phyloP scores from a whole-genome alignment of 1,140 invertebrate species.

The Trypoxylus dichotomus region DNA sequence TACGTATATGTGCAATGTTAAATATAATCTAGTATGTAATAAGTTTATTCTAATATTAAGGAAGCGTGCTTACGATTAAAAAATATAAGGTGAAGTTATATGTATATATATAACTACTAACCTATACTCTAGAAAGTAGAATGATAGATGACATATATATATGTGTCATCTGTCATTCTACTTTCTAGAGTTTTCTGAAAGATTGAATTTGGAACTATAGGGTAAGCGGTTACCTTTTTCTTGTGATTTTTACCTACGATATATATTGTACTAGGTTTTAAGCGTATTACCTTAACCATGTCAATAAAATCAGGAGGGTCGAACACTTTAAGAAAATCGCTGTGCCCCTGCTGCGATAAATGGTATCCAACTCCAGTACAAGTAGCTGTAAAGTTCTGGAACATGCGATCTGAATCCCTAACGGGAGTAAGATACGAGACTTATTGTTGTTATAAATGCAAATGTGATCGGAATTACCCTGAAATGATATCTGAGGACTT shows the following conservation, averaged over 20 bases:
- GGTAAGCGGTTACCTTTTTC: background rate
- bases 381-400: background rate
- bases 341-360: background rate
- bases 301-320: background rate
- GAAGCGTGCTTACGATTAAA: too few species aligned
- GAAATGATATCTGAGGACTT: conserved; percentile 3
- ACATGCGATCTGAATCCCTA: conserved; percentile 10
- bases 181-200: background rate
- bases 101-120: too few species aligned
- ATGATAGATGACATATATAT: background rate
- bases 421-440: background rate
- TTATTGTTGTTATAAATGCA: conserved; percentile 16
- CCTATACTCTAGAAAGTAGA: background rate
- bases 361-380: background rate
- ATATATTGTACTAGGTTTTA: too few species aligned
- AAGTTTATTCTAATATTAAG: too few species aligned
- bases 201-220: background rate
- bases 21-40: too few species aligned
- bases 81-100: too few species aligned
- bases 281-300: too few species aligned
- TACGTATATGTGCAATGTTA: too few species aligned
- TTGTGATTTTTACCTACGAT: background rate
- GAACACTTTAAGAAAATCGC: background rate
- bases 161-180: background rate
- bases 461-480: conserved; percentile 16